Conservation (phyloP, 2,797 vertebrate genomes). For the Ctenopoma multispine region DNA sequence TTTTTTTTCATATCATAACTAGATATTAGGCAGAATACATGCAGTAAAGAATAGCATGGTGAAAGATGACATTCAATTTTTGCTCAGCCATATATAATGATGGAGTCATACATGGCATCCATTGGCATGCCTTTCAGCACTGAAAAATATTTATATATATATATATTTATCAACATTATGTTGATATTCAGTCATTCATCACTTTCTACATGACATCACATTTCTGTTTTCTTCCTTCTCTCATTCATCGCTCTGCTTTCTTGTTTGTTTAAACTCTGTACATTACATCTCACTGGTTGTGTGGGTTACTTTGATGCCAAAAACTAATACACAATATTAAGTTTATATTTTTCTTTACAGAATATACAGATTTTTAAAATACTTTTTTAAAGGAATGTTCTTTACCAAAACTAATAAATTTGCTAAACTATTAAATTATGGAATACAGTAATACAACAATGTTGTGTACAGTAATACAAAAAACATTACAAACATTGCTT, state of each 20-base stretch:
- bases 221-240: conserved; percentile 63
- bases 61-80: conserved; percentile 18
- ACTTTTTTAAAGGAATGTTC: background rate
- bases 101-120: conserved; percentile 14
- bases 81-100: conserved; percentile 21
- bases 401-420: background rate
- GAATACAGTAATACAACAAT: background rate
- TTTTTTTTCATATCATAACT: conserved; percentile 41
- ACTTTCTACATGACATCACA: conserved; percentile 70
- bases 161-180: conserved; percentile 54
- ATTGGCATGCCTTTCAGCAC: conserved; percentile 37
- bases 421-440: too few relatives aligned
- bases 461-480: too few relatives aligned
- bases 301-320: conserved; percentile 69
- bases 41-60: conserved; percentile 5
- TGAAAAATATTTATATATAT: conserved; percentile 29
- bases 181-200: conserved; percentile 57
- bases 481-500: too few relatives aligned
- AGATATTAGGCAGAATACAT: conserved; percentile 25
- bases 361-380: too few relatives aligned
- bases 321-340: conserved; percentile 52
- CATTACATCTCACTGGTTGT: conserved; percentile 64
- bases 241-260: conserved; percentile 69
- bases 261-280: conserved; percentile 81
- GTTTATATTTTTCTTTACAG: conserved; percentile 50